Evolutionary conservation across 2,797 vertebrate genomes (phyloP), one percentile per base, ranked within the genome.

Genomic region (Numenius phaeopus): DNA sequence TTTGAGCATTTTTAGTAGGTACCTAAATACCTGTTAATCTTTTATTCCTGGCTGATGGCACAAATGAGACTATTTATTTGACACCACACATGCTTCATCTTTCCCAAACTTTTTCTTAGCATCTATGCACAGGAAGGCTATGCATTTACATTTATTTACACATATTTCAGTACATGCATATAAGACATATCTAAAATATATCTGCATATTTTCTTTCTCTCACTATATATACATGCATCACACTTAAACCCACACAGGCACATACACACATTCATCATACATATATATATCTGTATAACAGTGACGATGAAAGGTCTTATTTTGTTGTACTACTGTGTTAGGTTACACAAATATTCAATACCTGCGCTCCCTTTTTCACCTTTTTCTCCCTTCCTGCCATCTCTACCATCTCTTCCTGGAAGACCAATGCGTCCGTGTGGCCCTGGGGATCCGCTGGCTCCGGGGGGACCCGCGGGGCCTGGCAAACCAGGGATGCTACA

Each of bases 361-460:
- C 99, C 99, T 99, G 99, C 55, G 11, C 98, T 98, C 95, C 99
- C 99, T 84, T 99, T 99, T 96, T 99, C 99, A 83, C 99, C 99
- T 97, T 98, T 99, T 97, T 99, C 99, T 95, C 99, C 99, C 95
- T 99, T 99, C 83, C 99, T 98, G 97, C 99, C 99, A 70, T 99
- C 99, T 98, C 99, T 99, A 18, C 99, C 99, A 90, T 99, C 99
- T 98, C 99, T 99, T 98, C 99, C 99, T 14, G 99, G 99, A 91
- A 99, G 98, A 80, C 99, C 99, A 65, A 99, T 98, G 81, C 99
- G 98, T 94, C 99, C 99, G 1, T 99, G 99, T 21, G 98, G 98
- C 81, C 99, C 99, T 0, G 98, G 98, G 46, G 98, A 83, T 32
- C 99, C 99, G 0, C 89, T 94, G 32, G 98, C 97, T 92, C 99